These are phyloP conservation scores for Eulemur coronatus DNA, from an alignment of 2,797 vertebrate genomes.

Conservation along the genomic window DNA sequence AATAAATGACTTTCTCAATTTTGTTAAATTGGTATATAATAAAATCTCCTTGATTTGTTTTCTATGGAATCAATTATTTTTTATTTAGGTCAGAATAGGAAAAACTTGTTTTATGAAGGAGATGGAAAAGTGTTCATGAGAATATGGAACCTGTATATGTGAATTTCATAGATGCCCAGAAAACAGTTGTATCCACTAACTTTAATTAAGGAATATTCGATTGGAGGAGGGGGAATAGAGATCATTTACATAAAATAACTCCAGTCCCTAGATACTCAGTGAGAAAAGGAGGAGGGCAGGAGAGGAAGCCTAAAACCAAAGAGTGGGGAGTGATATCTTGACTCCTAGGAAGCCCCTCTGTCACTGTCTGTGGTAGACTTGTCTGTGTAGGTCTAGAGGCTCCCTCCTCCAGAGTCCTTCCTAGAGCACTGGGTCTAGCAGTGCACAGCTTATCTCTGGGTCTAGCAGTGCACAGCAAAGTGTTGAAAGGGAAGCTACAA, in stretches of 20 bases:
- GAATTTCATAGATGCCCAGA: not conserved
- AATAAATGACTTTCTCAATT: constrained; percentile 43
- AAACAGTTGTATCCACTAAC: not conserved
- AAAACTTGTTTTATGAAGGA: constrained; percentile 38
- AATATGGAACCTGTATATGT: not conserved
- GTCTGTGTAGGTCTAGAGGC: not conserved
- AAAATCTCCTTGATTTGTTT: constrained; percentile 52
- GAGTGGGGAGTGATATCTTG: not conserved
- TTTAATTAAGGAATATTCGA: not conserved
- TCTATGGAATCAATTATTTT: constrained; percentile 44
- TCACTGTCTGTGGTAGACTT: not conserved
- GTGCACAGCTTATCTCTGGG: not conserved
- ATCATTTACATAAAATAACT: constrained; percentile 2
- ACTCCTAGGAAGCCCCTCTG: not conserved
- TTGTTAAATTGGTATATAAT: constrained; percentile 33
- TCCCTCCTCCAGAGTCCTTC: not conserved
- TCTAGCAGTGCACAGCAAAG: not conserved
- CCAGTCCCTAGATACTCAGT: not conserved
- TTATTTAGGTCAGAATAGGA: constrained; percentile 46
- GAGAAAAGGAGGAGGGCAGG: not conserved
- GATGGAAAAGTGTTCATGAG: not conserved
- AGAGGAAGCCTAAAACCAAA: not conserved
- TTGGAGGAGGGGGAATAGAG: not conserved
- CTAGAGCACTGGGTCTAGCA: not conserved
- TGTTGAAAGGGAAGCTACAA: not conserved